Base-by-base conservation (phyloP, 2,888 invertebrate species). In the Smittia aterrima region DNA sequence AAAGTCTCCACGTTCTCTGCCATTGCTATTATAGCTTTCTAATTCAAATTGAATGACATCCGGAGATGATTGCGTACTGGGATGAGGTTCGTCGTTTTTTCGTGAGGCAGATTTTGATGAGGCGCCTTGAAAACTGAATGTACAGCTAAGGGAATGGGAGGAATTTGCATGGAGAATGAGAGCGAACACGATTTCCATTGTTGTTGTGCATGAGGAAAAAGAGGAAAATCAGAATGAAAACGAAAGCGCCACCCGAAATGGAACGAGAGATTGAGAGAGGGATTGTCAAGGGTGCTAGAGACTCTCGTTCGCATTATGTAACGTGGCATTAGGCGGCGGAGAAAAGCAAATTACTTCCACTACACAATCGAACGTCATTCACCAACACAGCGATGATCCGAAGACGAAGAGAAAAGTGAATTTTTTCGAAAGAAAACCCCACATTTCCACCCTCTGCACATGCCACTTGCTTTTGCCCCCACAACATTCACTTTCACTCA, bases 1-100 rank as follows among this genome's bases (percentile, higher is more conserved):
- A 13, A 70, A 27, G 25, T 9, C 64, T 53, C 47, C 70, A 53
- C 70, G 54, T 54, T 70, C n/a, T 53, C 40, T 40, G 67, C 41
- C 20, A 40, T 41, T 27, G 54, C 70, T 54, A 70, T 70, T 70
- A 70, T 70, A 70, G 70, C 54, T 70, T 70, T 70, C 70, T 70
- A 70, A 70, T 70, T 70, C 70, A 70, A 70, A 70, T 70, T 70
- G 68, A 68, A 68, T 68, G 70, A 70, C 70, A 70, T 70, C 70
- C 70, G 70, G 54, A 25, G 25, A 70, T 54, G 54, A 70, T 70
- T 68, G 20, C 68, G 68, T n/a, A 20, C 16, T 70, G 53, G 53
- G 16, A 20, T 68, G 41, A 16, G 58, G 47, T n/a, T 16, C 16
- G 47, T 11, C 13, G 58, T 58, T 18, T 22, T 47, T 22, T 58